phyloP scores from a whole-genome alignment of 2,888 invertebrate species.

The Lasioglossum oenotherae region DNA sequence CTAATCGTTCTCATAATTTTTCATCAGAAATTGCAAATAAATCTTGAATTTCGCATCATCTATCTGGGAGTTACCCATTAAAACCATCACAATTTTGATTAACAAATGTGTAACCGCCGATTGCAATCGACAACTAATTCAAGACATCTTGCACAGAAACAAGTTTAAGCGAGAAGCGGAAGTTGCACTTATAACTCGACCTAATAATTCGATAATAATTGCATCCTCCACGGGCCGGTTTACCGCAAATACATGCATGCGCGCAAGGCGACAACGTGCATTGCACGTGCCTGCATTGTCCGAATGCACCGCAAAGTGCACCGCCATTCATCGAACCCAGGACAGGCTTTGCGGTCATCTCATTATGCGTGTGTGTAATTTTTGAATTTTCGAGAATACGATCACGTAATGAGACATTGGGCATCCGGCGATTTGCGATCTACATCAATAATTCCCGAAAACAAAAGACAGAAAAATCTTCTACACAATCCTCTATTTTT shows the following conservation, averaged over 20 bases:
- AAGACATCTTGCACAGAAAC: neutral
- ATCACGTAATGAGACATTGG: neutral
- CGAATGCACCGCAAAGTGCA: constrained; percentile 70
- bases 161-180: neutral
- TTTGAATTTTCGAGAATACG: neutral
- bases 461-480: neutral
- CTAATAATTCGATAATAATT: constrained; percentile 29
- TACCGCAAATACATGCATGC: constrained; percentile 44
- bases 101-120: neutral
- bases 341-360: constrained; percentile 62
- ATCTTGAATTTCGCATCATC: neutral
- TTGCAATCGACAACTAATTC: neutral
- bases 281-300: constrained; percentile 68
- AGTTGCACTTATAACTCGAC: neutral
- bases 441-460: neutral
- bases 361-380: constrained; percentile 65
- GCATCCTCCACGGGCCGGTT: constrained; percentile 34
- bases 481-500: too few species aligned
- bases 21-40: neutral
- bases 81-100: neutral
- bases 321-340: constrained; percentile 55
- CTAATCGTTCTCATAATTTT: too few species aligned
- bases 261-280: constrained; percentile 59
- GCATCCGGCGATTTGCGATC: neutral
- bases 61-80: too few species aligned